phyloP scores from a whole-genome alignment of 2,113 vertebrate species.

The Dunckerocampus dactyliophorus region DNA sequence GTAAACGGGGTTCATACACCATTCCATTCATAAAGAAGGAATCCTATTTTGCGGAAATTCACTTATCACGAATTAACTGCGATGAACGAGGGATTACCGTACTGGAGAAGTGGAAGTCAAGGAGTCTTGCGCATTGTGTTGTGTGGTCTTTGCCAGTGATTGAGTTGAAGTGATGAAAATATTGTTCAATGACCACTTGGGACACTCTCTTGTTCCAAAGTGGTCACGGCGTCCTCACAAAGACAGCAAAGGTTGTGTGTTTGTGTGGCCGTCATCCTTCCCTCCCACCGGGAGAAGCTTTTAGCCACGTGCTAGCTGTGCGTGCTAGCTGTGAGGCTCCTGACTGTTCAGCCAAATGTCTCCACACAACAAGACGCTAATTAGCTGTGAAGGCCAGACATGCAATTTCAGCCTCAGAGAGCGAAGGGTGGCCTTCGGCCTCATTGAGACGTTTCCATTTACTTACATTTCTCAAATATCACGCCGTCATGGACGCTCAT shows the following conservation, averaged over 20 bases:
- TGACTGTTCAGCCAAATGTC: conserved; percentile 70
- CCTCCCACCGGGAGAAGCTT: conserved; percentile 56
- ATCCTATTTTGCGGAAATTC: no score
- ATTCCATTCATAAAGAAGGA: no score
- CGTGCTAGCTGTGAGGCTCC: conserved; percentile 63
- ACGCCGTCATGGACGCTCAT: not conserved
- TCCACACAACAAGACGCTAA: conserved; percentile 68
- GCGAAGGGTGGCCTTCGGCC: not conserved
- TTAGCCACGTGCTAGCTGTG: conserved; percentile 60
- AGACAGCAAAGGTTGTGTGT: no score
- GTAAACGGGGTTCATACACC: no score
- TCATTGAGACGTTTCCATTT: conserved; percentile 1
- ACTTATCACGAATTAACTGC: no score
- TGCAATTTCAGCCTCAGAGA: conserved; percentile 69
- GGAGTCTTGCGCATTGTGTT: no score
- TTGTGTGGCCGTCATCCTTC: no score
- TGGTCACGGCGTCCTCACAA: no score
- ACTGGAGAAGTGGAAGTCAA: no score
- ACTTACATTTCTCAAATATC: conserved; percentile 10
- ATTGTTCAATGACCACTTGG: not conserved
- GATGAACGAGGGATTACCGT: no score
- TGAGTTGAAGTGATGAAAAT: not conserved
- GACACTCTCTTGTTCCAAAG: not conserved
- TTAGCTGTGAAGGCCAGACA: conserved; percentile 69
- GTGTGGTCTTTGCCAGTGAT: not conserved